Evolutionary conservation across 64 coral and sea anemone species (phyloP), one percentile per base, ranked within the genome.

Genomic region (Pachyseris speciosa): DNA sequence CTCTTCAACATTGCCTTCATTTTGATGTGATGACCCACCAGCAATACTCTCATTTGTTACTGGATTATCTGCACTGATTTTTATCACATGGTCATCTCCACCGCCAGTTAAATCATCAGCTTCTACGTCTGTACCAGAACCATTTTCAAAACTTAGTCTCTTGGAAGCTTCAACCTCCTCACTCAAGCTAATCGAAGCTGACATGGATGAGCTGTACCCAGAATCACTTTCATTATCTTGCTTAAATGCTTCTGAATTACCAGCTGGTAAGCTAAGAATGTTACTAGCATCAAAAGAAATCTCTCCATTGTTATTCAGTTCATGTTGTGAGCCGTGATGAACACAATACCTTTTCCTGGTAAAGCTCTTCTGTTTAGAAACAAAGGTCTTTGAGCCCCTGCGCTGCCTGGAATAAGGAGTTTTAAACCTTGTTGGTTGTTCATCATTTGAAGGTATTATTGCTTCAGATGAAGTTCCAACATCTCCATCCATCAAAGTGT

Each of bases 131-230:
- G 77, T 84, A 25, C 32, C 33, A 38, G 77, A 61, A 16, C 73
- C 73, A 76, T 76, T 76, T 76, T 50, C 73, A 9, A 50, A 76
- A 27, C 77, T 81, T 4, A 81, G 52, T n/a, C 53, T 81, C 53
- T 81, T 81, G 3, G 19, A 58, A 61, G 77, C 67, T 38, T 87
- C 24, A 42, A 77, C 91, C 29, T 98, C 88, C 27, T 83, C 87
- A 81, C 84, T 94, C 25, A 98, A 91, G 8, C 77, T 81, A 26
- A 89, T 75, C 7, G 92, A 94, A 27, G 84, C 40, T 19, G 95
- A 92, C 37, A 83, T 84, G 3, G 95, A 98, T 44, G 95, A 98
- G 36, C 80, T 88, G 41, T 98, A 98, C 5, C 92, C 96, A 66
- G 96, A 98, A 57, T 98, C 96, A 5, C 84, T 88, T 45, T 91